Percentiles rank a stretch among this genome's conserved stretches.
These are phyloP conservation scores for Trialeurodes vaporariorum DNA, from an alignment of 1,140 invertebrate genomes.

Conservation along the genomic window DNA sequence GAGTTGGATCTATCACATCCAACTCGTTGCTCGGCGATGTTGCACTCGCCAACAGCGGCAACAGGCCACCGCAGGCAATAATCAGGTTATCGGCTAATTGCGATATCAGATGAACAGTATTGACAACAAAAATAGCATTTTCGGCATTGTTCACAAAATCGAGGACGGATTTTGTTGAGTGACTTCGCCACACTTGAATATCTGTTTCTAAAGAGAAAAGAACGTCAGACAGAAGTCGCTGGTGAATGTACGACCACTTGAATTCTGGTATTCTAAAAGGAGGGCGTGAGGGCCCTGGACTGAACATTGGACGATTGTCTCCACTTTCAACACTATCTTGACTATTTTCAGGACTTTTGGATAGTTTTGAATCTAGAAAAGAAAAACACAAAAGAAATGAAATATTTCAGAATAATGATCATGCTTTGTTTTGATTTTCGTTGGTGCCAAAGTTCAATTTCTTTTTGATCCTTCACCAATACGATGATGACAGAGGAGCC, in stretches of 20 bases:
- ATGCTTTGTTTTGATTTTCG: no score
- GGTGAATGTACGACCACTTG: constrained; percentile 98
- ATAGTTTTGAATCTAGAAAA: constrained; percentile 18
- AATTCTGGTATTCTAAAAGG: constrained; percentile 99
- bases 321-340: neutral
- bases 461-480: no score
- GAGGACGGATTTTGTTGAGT: constrained; percentile 90
- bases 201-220: constrained; percentile 95
- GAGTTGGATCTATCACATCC: constrained; percentile 94
- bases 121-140: constrained; percentile 98
- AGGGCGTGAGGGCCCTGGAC: constrained; percentile 85
- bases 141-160: constrained; percentile 97
- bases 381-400: constrained; percentile 5
- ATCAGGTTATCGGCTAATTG: constrained; percentile 98
- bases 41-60: constrained; percentile 92
- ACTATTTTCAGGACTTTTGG: constrained; percentile 12
- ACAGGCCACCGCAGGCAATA: constrained; percentile 93
- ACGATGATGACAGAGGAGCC: no score
- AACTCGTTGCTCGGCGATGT: constrained; percentile 99
- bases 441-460: no score
- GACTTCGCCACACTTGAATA: constrained; percentile 80
- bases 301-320: constrained; percentile 69
- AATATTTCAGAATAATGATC: neutral
- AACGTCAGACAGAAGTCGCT: constrained; percentile 89
- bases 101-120: constrained; percentile 97